Percentiles rank a stretch among this genome's conserved stretches.
Evolutionary conservation across 2,113 vertebrate species (phyloP).

Genomic region (Turdus rufiventris): DNA sequence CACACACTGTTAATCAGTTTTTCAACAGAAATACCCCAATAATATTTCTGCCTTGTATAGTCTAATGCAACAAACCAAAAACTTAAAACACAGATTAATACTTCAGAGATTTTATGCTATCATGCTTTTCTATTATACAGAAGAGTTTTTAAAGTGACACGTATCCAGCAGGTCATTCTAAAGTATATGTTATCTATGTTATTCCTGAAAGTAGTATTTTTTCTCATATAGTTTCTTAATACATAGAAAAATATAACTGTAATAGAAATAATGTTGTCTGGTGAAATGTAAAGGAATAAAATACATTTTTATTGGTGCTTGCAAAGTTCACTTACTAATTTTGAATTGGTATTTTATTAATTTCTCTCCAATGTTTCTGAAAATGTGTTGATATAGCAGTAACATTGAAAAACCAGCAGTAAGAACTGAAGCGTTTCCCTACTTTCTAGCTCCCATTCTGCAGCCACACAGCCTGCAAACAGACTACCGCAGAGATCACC

Average conservation of each 20-base stretch:
- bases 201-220: background rate
- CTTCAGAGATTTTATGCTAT: background rate
- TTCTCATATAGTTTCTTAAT: background rate
- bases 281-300: background rate
- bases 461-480: background rate
- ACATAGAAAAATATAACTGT: background rate
- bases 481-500: background rate
- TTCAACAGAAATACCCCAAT: background rate
- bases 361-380: background rate
- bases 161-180: background rate
- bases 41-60: background rate
- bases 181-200: background rate
- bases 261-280: background rate
- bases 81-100: background rate
- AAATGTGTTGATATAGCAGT: background rate
- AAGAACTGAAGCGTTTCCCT: background rate
- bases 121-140: background rate
- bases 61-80: background rate
- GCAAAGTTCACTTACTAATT: background rate
- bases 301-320: background rate
- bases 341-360: background rate
- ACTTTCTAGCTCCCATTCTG: background rate
- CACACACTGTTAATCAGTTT: background rate
- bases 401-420: background rate
- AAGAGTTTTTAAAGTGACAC: background rate